phyloP scores from a whole-genome alignment of 2,113 vertebrate species.

The Ictalurus punctatus region DNA sequence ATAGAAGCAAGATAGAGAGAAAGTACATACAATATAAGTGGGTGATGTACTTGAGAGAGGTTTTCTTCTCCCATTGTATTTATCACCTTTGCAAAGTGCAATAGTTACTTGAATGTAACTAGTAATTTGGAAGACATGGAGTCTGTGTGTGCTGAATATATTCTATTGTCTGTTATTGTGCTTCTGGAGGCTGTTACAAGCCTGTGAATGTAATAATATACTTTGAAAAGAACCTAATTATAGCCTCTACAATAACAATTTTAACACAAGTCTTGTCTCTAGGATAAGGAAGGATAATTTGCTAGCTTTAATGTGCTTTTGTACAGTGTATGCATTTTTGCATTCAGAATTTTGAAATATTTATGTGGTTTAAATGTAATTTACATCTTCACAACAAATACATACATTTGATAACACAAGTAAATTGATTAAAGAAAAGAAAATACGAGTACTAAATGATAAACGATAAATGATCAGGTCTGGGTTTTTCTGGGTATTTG shows the following conservation, averaged over 20 bases:
- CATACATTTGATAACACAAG: not conserved
- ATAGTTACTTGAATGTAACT: constrained; percentile 27
- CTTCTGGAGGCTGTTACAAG: not conserved
- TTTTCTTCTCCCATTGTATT: constrained; percentile 24
- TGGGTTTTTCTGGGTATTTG: not conserved
- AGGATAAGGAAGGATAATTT: not conserved
- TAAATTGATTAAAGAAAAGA: not conserved
- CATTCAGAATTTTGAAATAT: not conserved
- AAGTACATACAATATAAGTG: not conserved
- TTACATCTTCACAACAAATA: not conserved
- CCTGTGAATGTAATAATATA: constrained; percentile 38
- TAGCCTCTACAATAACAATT: constrained; percentile 12
- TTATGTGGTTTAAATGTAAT: not conserved
- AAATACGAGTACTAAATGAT: not conserved
- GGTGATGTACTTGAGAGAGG: not conserved
- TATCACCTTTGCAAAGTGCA: constrained; percentile 35
- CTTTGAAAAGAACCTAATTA: constrained; percentile 37
- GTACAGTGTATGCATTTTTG: not conserved
- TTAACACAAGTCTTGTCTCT: not conserved
- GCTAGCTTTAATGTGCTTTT: not conserved
- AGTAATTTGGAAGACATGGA: constrained; percentile 42
- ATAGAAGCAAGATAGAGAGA: constrained; percentile 27
- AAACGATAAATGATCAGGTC: not conserved
- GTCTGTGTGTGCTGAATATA: not conserved
- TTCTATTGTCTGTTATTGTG: constrained; percentile 8